A percentile compares a stretch with the other conserved stretches of the same genome.
phyloP scores from a whole-genome alignment of 2,888 invertebrate genomes.

The Ormyrus rosae region DNA sequence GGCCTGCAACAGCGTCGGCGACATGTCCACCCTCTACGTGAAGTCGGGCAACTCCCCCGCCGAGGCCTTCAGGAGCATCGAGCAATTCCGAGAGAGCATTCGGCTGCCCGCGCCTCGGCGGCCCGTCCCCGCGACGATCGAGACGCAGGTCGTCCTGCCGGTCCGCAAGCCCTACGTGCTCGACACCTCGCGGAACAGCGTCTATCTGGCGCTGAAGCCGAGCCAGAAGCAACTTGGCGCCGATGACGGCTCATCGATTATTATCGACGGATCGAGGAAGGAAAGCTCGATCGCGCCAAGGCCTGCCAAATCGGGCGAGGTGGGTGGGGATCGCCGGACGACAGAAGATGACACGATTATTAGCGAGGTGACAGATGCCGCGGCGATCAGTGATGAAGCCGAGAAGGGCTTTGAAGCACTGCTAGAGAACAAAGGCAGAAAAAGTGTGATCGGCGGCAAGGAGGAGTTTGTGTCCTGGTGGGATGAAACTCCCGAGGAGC shows the following conservation, averaged over 20 bases:
- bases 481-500: constrained; percentile 36
- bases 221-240: constrained; percentile 30
- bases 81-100: constrained; percentile 70
- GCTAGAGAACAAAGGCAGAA: not conserved
- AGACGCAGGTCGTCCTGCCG: constrained; percentile 68
- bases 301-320: constrained; percentile 44
- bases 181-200: constrained; percentile 70
- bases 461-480: constrained; percentile 50
- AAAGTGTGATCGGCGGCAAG: not conserved
- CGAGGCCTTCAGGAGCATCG: constrained; percentile 51
- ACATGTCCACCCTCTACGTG: constrained; percentile 68
- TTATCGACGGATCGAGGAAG: constrained; percentile 47
- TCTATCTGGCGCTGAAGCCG: constrained; percentile 68
- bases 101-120: constrained; percentile 66
- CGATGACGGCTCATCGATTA: constrained; percentile 23
- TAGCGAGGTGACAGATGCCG: not conserved
- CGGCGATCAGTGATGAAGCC: not conserved
- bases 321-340: constrained; percentile 28
- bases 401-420: not conserved
- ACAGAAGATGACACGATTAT: constrained; percentile 11
- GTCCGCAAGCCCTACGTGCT: constrained; percentile 68
- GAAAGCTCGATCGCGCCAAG: constrained; percentile 37
- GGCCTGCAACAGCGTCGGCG: constrained; percentile 71
- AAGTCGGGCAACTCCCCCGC: constrained; percentile 56
- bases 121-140: constrained; percentile 49